Base-by-base conservation (phyloP, 2,888 invertebrate species). In the Bibio marci region DNA sequence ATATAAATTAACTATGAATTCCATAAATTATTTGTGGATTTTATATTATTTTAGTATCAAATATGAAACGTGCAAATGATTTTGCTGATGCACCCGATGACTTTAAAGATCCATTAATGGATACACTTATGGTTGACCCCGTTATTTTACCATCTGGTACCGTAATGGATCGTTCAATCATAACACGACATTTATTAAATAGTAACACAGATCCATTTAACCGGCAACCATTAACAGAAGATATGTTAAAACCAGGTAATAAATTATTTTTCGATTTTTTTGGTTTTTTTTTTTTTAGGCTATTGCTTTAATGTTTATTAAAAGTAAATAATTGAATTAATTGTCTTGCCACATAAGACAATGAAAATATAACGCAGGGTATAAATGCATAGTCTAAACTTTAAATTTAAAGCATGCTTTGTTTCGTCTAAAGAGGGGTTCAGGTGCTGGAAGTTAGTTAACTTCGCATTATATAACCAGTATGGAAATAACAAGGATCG, bases 121-220 rank as follows among this genome's bases (percentile, higher is more conserved):
- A 92, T 58, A 94, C 94, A 0, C 65, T 95, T 37, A 95, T 95
- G 94, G 80, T 80, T 6, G 94, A 95, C 63, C 95, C 95, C 10
- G 95, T 95, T 10, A 65, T 80, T 45, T 66, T 95, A 51, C 94
- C 94, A 3, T 87, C 90, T 44, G 90, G 91, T 43, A 77, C 76
- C 52, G 73, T 92, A 18, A 94, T 95, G 91, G 94, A 95, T 63
- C 73, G 92, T 43, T 74, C 90, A 26, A 86, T 92, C 48, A 95
- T 95, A 45, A 73, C 88, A 55, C 72, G 94, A 45, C 95, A 95
- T 65, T 68, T 95, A 53, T 70, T 95, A 49, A 95, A 95, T 64
- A 92, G 92, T 52, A 83, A 80, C 52, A 95, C 94, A 1, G 97
- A 98, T 67, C 98, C 98, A 0, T 98, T 98, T 67, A 97, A 92